A percentile compares a stretch with the other conserved stretches of the same genome.
phyloP scores from a whole-genome alignment of 1,140 invertebrate genomes.

The Hydropsyche tenuis region DNA sequence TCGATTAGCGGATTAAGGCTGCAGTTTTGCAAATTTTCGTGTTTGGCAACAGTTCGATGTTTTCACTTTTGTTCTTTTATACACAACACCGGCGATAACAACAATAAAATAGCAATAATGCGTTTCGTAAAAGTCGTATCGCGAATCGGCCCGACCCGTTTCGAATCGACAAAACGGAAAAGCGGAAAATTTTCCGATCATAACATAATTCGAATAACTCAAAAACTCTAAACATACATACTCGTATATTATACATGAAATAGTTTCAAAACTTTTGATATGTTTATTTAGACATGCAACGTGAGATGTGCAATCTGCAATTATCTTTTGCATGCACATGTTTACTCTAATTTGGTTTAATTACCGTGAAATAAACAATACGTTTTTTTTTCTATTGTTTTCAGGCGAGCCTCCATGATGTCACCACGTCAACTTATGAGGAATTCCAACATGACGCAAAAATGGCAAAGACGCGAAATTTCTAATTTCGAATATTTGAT shows the following conservation, averaged over 20 bases:
- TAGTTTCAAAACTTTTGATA: too few relatives aligned
- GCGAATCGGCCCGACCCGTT: too few relatives aligned
- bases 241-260: too few relatives aligned
- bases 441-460: conserved; percentile 99
- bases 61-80: conserved; percentile 18
- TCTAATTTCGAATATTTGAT: conserved; percentile 99
- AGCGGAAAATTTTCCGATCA: background rate
- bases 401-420: conserved; percentile 95
- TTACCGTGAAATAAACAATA: too few relatives aligned
- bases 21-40: background rate
- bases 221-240: too few relatives aligned
- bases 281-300: too few relatives aligned
- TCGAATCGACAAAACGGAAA: background rate
- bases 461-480: conserved; percentile 98
- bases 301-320: too few relatives aligned
- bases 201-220: too few relatives aligned
- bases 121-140: conserved; percentile 5
- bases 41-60: background rate
- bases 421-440: conserved; percentile 97
- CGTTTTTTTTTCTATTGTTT: conserved; percentile 52
- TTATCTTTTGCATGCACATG: too few relatives aligned
- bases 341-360: too few relatives aligned
- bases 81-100: too few relatives aligned
- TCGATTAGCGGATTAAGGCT: background rate
- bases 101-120: background rate